Base-by-base conservation (phyloP, 2,797 vertebrate genomes). In the Pipistrellus kuhlii region DNA sequence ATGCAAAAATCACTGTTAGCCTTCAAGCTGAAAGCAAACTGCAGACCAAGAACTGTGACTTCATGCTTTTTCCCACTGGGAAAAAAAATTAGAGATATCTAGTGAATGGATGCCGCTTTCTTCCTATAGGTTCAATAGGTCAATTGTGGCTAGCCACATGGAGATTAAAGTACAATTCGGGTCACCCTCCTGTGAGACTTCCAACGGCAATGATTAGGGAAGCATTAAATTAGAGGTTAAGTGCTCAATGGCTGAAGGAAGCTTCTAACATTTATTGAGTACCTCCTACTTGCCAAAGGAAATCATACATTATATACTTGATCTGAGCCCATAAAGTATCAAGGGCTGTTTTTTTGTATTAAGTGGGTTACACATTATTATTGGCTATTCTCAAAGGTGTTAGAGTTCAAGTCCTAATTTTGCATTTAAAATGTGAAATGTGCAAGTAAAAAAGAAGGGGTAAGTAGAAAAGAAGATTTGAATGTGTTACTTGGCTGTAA, bases 191-290 rank as follows among this genome's bases (percentile, higher is more conserved):
- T 44, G 8, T 44, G 51, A 32, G 55, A 66, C 68, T 86, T 38
- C 2, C 10, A 57, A 21, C 30, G 5, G 1, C 23, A 25, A 30
- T n/a, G 5, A 82, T 62, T 76, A 81, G 12, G 41, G 21, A 91
- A 93, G 23, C 1, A 57, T 68, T 91, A 76, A 84, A 92, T 90
- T 78, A 91, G 68, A 76, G 10, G 48, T 14, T 62, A 94, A 41
- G 32, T 55, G 53, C 5, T 77, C n/a, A 77, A 48, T 59, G 30
- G 17, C 55, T 72, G 11, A 91, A 62, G 38, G 18, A 84, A 77
- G 71, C 7, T 53, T 88, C 51, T 82, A 68, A 80, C 1, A 41
- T 48, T 44, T 91, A 64, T 30, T 64, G 11, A 59, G 13, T 69
- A 35, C 4, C 53, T 76, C 10, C 13, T 32, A 55, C 4, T 51